Conservation (phyloP, 2,797 vertebrate genomes). For the Lepus oiostolus region DNA sequence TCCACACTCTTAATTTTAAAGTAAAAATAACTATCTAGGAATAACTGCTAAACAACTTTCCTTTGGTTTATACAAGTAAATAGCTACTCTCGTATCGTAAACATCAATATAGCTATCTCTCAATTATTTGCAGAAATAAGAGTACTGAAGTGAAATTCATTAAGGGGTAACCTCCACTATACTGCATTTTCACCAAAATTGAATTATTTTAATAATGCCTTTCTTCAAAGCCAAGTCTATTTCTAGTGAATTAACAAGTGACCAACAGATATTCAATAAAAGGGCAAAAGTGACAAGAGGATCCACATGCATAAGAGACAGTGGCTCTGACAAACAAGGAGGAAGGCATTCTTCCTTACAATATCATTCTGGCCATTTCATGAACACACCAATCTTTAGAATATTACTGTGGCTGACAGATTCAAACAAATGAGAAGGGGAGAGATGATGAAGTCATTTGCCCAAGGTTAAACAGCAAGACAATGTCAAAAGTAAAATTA, state of each 20-base stretch:
- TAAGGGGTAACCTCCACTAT: background rate
- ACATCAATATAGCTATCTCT: background rate
- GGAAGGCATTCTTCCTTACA: background rate
- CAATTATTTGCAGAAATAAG: slow-evolving; percentile 18
- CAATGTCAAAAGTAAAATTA: background rate
- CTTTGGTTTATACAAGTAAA: slow-evolving; percentile 16
- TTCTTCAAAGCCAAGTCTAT: slow-evolving; percentile 52
- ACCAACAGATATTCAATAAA: slow-evolving; percentile 9
- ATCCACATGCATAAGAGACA: background rate
- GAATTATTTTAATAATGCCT: slow-evolving; percentile 27
- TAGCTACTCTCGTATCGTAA: background rate
- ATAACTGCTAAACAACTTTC: background rate
- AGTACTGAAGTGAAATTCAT: slow-evolving; percentile 29
- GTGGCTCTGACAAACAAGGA: background rate
- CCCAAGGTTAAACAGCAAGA: slow-evolving; percentile 64
- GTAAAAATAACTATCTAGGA: slow-evolving; percentile 55
- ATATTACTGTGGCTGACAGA: background rate
- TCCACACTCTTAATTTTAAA: slow-evolving; percentile 50
- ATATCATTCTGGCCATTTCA: slow-evolving; percentile 14
- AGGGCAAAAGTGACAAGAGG: background rate
- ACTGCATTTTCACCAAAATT: slow-evolving; percentile 29
- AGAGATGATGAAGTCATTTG: slow-evolving; percentile 31
- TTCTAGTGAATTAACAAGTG: slow-evolving; percentile 35
- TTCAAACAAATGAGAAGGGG: background rate
- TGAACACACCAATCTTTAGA: slow-evolving; percentile 30